These are phyloP conservation scores for Siderastrea radians DNA, from an alignment of 92 coral and sea anemone genomes.

Conservation along the genomic window DNA sequence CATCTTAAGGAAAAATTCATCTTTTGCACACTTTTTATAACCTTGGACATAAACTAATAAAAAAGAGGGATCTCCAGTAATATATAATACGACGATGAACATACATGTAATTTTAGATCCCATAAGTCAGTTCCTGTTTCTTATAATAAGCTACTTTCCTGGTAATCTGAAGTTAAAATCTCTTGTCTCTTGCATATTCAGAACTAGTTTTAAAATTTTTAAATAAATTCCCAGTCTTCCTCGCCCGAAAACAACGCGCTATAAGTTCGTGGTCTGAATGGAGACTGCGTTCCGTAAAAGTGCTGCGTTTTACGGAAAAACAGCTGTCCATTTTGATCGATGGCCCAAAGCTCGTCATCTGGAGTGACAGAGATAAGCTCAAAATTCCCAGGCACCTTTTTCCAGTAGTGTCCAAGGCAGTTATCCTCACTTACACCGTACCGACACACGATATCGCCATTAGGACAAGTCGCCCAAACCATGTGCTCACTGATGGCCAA, in stretches of 20 bases:
- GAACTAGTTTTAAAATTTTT: not conserved
- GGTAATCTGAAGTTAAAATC: too few relatives aligned
- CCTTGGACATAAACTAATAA: too few relatives aligned
- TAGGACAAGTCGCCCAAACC: slow-evolving; percentile 92
- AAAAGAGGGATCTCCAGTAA: too few relatives aligned
- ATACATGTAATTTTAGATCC: not conserved
- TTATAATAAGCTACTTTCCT: too few relatives aligned
- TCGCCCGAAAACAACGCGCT: slow-evolving; percentile 86
- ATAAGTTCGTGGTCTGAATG: slow-evolving; percentile 81
- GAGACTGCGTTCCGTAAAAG: slow-evolving; percentile 92
- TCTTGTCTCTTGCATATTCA: not conserved
- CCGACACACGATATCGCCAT: slow-evolving; percentile 94
- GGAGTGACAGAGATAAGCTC: slow-evolving; percentile 90
- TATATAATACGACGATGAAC: too few relatives aligned
- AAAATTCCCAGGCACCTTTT: slow-evolving; percentile 94
- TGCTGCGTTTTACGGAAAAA: slow-evolving; percentile 88
- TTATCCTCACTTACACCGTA: slow-evolving; percentile 87
- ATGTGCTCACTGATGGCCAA: slow-evolving; percentile 80
- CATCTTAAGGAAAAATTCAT: too few relatives aligned
- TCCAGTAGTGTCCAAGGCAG: slow-evolving; percentile 96
- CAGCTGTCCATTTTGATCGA: slow-evolving; percentile 90
- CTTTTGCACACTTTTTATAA: too few relatives aligned
- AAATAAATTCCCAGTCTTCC: slow-evolving; percentile 91
- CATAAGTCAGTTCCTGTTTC: not conserved
- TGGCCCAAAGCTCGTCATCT: slow-evolving; percentile 94